Conservation (phyloP, 2,797 vertebrate genomes). For the Taeniopygia guttata region DNA sequence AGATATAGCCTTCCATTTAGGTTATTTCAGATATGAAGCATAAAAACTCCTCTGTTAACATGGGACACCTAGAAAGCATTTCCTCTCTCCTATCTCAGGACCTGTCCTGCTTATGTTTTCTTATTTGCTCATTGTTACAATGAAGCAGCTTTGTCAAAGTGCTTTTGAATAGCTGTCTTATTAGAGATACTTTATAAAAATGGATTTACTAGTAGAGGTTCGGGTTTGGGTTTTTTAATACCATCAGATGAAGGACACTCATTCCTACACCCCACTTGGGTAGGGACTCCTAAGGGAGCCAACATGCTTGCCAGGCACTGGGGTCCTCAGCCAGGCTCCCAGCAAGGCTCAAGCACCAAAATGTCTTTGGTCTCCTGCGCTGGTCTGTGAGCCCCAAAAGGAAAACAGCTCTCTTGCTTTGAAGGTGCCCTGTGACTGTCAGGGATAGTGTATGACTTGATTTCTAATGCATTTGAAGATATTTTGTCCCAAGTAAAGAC, state of each 20-base stretch:
- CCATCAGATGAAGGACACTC: background rate
- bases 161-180: background rate
- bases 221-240: background rate
- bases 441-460: accelerated
- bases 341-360: background rate
- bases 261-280: background rate
- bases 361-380: background rate
- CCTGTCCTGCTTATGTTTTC: background rate
- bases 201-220: background rate
- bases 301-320: background rate
- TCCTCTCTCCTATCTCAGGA: background rate
- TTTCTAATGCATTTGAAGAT: background rate
- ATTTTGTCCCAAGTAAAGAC: background rate
- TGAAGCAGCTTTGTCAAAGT: background rate
- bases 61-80: background rate
- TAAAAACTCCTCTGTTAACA: background rate
- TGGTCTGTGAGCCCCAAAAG: background rate
- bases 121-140: background rate
- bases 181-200: background rate
- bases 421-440: background rate
- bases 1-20: background rate
- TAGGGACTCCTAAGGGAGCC: background rate
- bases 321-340: background rate
- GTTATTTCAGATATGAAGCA: background rate
- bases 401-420: background rate